Percentiles rank a stretch among this genome's conserved stretches.
Conservation (phyloP, 2,113 vertebrate genomes). For the Cranoglanis bouderius region DNA sequence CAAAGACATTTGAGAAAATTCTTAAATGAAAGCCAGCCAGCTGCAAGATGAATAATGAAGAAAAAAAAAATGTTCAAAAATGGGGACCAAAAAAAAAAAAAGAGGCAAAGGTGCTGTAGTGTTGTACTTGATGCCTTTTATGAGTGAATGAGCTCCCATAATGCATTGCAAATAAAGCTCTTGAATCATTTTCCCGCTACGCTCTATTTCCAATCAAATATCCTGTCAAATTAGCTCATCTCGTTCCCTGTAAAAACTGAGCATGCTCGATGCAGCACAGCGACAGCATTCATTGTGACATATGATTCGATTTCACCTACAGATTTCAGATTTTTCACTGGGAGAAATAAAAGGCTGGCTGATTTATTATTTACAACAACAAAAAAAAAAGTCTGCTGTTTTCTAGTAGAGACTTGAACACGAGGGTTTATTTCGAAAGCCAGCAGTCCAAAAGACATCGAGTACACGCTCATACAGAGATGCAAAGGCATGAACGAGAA, state of each 20-base stretch:
- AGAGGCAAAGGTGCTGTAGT: neutral
- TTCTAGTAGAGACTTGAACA: too few species aligned
- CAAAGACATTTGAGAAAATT: neutral
- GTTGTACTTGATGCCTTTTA: neutral
- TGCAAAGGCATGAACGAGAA: neutral
- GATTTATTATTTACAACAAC: neutral
- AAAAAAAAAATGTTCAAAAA: neutral
- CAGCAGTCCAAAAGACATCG: neutral
- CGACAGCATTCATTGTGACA: neutral
- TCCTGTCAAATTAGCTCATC: neutral
- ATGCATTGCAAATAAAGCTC: neutral
- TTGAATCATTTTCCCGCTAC: neutral
- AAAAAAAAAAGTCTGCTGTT: too few species aligned
- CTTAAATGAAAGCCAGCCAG: neutral
- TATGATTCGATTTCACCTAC: neutral
- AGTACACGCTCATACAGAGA: neutral
- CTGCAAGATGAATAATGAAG: neutral
- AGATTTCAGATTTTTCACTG: neutral
- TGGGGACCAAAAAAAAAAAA: neutral
- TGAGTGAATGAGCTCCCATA: neutral
- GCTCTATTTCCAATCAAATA: neutral
- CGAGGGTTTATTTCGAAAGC: neutral
- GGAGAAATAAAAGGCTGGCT: neutral
- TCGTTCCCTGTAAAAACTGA: neutral
- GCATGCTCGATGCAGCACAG: neutral